phyloP scores from a whole-genome alignment of 2,113 vertebrate genomes.

The Cinclus cinclus region DNA sequence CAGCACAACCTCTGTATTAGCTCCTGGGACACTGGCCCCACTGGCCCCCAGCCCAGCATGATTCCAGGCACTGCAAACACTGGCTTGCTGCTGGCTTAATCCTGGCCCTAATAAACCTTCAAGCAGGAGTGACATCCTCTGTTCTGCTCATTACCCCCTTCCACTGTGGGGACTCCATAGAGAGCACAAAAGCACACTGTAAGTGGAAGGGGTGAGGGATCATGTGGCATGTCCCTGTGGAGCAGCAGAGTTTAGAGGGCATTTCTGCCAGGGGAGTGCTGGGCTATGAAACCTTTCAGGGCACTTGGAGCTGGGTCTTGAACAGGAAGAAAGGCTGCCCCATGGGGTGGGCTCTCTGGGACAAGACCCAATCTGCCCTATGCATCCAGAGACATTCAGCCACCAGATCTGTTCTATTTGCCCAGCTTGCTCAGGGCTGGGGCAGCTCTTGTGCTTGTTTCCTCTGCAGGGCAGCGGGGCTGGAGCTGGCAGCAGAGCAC shows the following conservation, averaged over 20 bases:
- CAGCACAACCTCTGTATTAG: neutral
- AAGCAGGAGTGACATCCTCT: neutral
- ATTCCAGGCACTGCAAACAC: neutral
- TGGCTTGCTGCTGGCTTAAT: neutral
- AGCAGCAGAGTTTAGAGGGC: neutral
- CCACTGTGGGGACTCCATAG: neutral
- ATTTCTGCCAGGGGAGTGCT: neutral
- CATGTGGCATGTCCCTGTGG: accelerated
- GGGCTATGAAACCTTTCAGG: neutral
- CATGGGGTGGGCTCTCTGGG: neutral
- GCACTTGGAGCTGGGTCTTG: neutral
- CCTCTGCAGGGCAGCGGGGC: accelerated
- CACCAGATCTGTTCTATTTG: neutral
- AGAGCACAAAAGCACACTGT: neutral
- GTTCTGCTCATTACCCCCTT: neutral
- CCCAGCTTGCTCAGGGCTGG: neutral
- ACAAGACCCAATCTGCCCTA: accelerated
- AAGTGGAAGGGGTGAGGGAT: neutral
- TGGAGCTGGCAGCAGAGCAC: neutral
- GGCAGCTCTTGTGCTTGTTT: accelerated
- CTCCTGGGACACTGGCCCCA: accelerated
- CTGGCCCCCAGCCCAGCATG: accelerated
- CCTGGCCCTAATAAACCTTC: neutral
- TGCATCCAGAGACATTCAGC: neutral
- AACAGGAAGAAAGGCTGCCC: neutral